Conservation (phyloP, 2,888 invertebrate species). For the Tetanocera ferruginea region DNA sequence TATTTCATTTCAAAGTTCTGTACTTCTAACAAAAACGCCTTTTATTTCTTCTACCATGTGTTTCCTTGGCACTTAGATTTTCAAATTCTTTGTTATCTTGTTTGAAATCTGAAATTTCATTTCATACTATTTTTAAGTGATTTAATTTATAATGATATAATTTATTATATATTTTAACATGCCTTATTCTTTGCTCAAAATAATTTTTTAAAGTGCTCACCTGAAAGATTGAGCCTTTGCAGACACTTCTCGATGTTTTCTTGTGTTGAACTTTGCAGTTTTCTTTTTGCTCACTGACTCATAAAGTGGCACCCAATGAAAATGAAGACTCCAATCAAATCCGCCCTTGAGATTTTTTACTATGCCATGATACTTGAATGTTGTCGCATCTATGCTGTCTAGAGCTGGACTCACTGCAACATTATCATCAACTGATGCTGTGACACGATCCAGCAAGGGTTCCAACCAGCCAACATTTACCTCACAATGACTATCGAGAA, state of each 20-base stretch:
- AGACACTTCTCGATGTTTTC: neutral
- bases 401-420: constrained; percentile 70
- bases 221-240: constrained; percentile 47
- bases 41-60: no score
- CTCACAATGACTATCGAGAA: constrained; percentile 70
- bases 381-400: constrained; percentile 69
- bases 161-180: no score
- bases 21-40: no score
- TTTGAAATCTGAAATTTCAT: no score
- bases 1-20: no score
- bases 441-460: constrained; percentile 65
- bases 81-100: no score
- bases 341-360: constrained; percentile 68
- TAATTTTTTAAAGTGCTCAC: constrained; percentile 46
- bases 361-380: constrained; percentile 65
- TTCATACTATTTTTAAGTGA: no score
- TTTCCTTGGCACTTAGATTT: no score
- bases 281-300: neutral
- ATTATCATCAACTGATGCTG: constrained; percentile 39
- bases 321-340: constrained; percentile 72
- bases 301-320: constrained; percentile 67
- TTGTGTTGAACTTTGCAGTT: neutral
- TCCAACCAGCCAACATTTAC: constrained; percentile 69
- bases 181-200: no score
- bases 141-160: no score